Conservation (phyloP, 2,113 vertebrate species). For the Gasterosteus aculeatus region DNA sequence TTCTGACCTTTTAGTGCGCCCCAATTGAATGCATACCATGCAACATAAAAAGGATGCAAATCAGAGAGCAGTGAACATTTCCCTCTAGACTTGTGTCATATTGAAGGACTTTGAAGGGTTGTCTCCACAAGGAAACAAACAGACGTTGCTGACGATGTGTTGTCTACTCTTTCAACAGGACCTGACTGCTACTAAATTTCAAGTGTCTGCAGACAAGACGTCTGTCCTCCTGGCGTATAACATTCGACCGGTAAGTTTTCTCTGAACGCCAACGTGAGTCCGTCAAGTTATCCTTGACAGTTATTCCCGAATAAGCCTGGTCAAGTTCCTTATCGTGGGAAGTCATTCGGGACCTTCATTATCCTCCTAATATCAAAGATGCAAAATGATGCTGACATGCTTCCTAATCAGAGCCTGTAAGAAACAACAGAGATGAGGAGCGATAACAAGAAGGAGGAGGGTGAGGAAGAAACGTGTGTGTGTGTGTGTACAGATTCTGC, state of each 20-base stretch:
- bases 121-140: neutral
- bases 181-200: constrained; percentile 68
- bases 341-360: constrained; percentile 28
- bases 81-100: neutral
- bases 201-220: constrained; percentile 82
- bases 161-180: constrained; percentile 49
- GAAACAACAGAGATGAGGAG: constrained; percentile 39
- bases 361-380: constrained; percentile 45
- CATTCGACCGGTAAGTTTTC: constrained; percentile 78
- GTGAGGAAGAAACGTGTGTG: constrained; percentile 22
- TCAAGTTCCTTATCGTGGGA: neutral
- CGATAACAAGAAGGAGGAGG: constrained; percentile 25
- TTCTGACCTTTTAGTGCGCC: too few relatives aligned
- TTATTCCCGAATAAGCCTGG: neutral
- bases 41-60: too few relatives aligned
- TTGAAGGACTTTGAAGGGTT: neutral
- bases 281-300: neutral
- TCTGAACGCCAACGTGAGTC: constrained; percentile 1
- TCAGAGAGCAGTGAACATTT: neutral
- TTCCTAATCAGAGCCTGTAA: constrained; percentile 51
- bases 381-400: constrained; percentile 44
- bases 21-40: too few relatives aligned
- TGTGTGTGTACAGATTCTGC: constrained; percentile 31
- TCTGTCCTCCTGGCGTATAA: constrained; percentile 82
- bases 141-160: neutral